Evolutionary conservation across 2,113 vertebrate genomes (phyloP).

Genomic region (Hydrolagus affinis): DNA sequence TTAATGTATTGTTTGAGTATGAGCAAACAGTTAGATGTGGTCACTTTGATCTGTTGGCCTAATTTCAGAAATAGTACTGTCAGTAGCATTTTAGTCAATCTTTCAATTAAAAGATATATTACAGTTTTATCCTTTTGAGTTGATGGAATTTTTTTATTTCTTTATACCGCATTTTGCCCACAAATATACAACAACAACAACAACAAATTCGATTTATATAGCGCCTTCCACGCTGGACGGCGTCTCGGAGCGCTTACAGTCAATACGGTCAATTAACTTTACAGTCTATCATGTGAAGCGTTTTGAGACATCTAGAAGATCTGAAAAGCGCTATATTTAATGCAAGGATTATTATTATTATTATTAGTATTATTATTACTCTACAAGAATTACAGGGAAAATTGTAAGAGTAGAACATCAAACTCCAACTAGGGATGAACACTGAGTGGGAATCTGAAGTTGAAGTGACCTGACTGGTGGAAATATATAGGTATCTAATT

Average conservation of each 20-base stretch:
- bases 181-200: too few relatives aligned
- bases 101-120: not conserved
- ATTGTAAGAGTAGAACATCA: not conserved
- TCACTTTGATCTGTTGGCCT: slow-evolving; percentile 7
- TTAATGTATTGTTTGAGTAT: slow-evolving; percentile 18
- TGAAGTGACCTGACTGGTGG: not conserved
- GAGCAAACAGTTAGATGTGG: slow-evolving; percentile 11
- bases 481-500: not conserved
- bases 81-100: not conserved
- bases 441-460: not conserved
- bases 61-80: not conserved
- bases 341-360: too few relatives aligned
- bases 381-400: not conserved
- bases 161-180: too few relatives aligned
- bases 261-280: too few relatives aligned
- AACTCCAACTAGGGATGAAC: not conserved
- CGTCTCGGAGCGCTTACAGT: too few relatives aligned
- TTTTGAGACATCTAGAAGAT: too few relatives aligned
- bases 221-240: too few relatives aligned
- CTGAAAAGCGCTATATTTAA: too few relatives aligned
- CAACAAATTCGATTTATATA: too few relatives aligned
- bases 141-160: not conserved
- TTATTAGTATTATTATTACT: too few relatives aligned
- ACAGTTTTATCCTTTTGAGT: not conserved
- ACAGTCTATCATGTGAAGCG: too few relatives aligned